Base-by-base conservation (phyloP, 2,113 vertebrate species). In the Poecilia latipinna region DNA sequence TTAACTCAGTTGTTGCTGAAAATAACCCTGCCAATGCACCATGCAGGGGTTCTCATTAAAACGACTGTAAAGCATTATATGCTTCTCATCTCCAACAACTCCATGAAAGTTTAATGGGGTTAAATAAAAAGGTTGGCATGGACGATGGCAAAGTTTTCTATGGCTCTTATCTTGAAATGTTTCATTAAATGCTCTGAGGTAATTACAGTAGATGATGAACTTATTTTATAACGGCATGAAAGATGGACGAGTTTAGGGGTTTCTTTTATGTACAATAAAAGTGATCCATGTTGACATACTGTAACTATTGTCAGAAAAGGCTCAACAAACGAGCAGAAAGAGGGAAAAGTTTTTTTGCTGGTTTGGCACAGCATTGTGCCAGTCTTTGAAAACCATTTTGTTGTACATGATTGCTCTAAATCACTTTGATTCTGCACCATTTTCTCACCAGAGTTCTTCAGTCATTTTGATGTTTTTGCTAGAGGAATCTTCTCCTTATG, bases 51-150 rank as follows among this genome's bases (percentile, higher is more conserved):
- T 8, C 29, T 65, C 24, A 31, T 67, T 68, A 78, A 61, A 85
- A 51, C 37, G 51, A 63, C 65, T 32, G 24, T 75, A 32, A 42
- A 60, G 22, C 61, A 42, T 39, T 32, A 39, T 68, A 35, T 65
- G 64, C 24, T 0, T 70, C 69, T 65, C 24, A 22, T 71, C 61
- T 37, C 69, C 72, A 28, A 7, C 32, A 29, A 54, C 68, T 77
- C 61, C 33, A 82, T 87, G 65, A 75, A 87, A 76, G 44, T 86
- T 87, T 80, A 1, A 85, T 85, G 73, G 61, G 65, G 42, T 79
- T 69, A 63, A 68, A 31, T 57, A 8, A 70, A 10, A 26, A n/a
- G 28, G 37, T 44, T 32, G 39, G 17, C 65, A 67, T 29, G 48
- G 68, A 57, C 57, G 61, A 32, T 44, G 0, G 19, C 39, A 33